phyloP scores from a whole-genome alignment of 1,140 invertebrate species.

The Telenomus remus region DNA sequence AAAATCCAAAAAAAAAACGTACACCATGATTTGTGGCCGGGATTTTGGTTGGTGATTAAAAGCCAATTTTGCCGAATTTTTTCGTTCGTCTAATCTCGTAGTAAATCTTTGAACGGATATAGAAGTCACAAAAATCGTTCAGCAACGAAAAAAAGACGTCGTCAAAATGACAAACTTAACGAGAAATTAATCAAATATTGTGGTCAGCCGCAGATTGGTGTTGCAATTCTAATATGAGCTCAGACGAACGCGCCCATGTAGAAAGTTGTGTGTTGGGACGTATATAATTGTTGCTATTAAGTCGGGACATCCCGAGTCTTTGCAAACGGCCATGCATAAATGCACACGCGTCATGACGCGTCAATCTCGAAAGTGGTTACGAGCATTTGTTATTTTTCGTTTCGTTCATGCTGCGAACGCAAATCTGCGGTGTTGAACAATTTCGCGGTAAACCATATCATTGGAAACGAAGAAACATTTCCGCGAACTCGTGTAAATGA shows the following conservation, averaged over 20 bases:
- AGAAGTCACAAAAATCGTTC: too few species aligned
- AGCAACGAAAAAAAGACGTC: constrained; percentile 35
- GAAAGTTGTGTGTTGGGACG: constrained; percentile 42
- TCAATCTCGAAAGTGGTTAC: constrained; percentile 46
- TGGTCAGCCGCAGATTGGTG: constrained; percentile 23
- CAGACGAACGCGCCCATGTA: constrained; percentile 17
- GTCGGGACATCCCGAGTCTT: constrained; percentile 26
- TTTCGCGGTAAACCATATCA: constrained; percentile 49
- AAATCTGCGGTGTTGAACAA: constrained; percentile 41
- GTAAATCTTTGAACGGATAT: too few species aligned
- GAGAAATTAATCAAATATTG: constrained; percentile 47
- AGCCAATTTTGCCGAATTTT: constrained; percentile 13
- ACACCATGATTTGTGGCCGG: too few species aligned
- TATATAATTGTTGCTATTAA: constrained; percentile 51
- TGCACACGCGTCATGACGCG: constrained; percentile 30
- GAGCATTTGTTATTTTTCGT: constrained; percentile 31
- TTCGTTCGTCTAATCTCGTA: too few species aligned
- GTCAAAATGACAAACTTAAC: constrained; percentile 35
- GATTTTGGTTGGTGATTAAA: too few species aligned
- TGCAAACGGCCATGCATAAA: constrained; percentile 1
- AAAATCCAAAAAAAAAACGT: too few species aligned
- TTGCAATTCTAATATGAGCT: constrained; percentile 14
- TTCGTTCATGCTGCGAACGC: constrained; percentile 21
- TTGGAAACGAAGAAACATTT: constrained; percentile 51
- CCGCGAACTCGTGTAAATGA: constrained; percentile 36